Conservation (phyloP, 2,797 vertebrate species). For the Ataeniobius toweri region DNA sequence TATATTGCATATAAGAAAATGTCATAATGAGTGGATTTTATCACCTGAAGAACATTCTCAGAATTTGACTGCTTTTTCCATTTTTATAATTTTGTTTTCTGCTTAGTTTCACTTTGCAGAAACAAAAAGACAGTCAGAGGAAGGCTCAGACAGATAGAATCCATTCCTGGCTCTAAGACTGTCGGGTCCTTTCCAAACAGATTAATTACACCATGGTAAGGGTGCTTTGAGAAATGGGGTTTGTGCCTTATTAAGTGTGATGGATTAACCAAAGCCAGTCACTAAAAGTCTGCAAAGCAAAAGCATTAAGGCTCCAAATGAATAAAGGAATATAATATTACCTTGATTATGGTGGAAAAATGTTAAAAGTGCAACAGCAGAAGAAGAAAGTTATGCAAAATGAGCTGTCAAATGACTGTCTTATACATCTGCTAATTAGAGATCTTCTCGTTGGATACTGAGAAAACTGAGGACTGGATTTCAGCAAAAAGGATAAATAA, state of each 20-base stretch:
- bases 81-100: not conserved
- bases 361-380: not conserved
- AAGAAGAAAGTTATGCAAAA: not conserved
- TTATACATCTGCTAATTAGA: not conserved
- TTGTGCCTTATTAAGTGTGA: constrained; percentile 22
- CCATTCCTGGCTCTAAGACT: constrained; percentile 15
- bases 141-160: not conserved
- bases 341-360: not conserved
- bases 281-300: constrained; percentile 9
- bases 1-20: too few species aligned
- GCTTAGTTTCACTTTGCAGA: constrained; percentile 12
- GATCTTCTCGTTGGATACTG: not conserved
- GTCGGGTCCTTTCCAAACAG: constrained; percentile 21
- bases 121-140: constrained; percentile 3
- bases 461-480: not conserved
- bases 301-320: not conserved
- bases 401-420: not conserved
- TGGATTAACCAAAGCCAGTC: constrained; percentile 24
- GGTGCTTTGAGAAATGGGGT: constrained; percentile 28
- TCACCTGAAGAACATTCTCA: too few species aligned
- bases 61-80: too few species aligned
- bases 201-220: constrained; percentile 32
- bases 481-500: not conserved
- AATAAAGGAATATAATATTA: not conserved
- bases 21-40: too few species aligned